Base-by-base conservation (phyloP, 92 coral and sea anemone species). In the Montipora capitata region DNA sequence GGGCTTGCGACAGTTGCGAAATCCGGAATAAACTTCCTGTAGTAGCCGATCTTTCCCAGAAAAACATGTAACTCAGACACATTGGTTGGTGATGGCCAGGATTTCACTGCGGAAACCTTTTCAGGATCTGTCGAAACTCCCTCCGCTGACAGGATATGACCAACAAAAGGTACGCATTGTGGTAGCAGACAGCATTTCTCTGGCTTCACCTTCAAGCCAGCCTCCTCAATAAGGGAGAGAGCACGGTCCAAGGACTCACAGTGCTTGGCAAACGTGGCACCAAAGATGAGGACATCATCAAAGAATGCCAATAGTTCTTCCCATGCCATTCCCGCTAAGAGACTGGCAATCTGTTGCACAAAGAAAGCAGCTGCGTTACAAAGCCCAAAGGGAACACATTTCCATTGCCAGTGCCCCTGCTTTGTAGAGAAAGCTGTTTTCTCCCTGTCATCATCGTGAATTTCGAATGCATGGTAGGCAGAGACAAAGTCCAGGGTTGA, bases 71-170 rank as follows among this genome's bases (percentile, higher is more conserved):
- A 59, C 49, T 62, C 52, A 7, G 84, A 76, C 42, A 89, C 84
- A 68, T 14, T 83, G 76, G 40, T 20, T 14, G 87, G 92, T 4
- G 79, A 17, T 3, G 83, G 87, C 77, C 85, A 88, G 7, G 20
- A 68, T 45, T 64, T 59, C 2, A 88, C 78, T 10, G 78, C 87
- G 10, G 49, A 64, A 38, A 81, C 72, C 74, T 88, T 72, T 45
- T 81, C 92, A 10, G 87, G 87, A n/a, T 88, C 87, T 39, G 92
- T 88, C 11, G 87, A 64, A 40, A 88, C 75, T 7, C 92, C 87
- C 43, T 63, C 15, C 42, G 68, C 38, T 14, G 83, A 65, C 68
- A 82, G 71, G 45, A 88, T 43, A 56, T 89, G 92, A 35, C 88
- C 92, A 75, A 68, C 76, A 75, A 82, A 52, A 0, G 74, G 79